Conservation (phyloP, 2,797 vertebrate species). For the Tokudaia muenninki region DNA sequence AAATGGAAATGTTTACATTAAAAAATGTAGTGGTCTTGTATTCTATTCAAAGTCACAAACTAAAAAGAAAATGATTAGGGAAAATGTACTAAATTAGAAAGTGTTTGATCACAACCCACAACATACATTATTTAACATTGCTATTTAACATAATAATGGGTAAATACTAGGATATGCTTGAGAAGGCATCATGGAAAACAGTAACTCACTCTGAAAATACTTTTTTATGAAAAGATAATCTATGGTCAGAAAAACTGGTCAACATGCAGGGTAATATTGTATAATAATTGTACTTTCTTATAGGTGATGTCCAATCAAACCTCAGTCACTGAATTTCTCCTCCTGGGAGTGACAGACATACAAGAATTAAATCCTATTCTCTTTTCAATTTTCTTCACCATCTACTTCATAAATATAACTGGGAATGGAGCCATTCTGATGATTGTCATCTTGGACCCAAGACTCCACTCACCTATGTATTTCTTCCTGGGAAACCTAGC, state of each 20-base stretch:
- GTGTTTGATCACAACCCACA: not conserved
- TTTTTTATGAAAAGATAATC: not conserved
- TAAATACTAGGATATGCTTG: not conserved
- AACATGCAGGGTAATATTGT: accelerated
- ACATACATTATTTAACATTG: not conserved
- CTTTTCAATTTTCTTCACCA: not conserved
- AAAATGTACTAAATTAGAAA: not conserved
- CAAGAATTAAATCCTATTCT: conserved; percentile 14
- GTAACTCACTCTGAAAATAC: not conserved
- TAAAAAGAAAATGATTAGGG: not conserved
- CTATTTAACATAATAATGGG: not conserved
- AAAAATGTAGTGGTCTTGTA: not conserved
- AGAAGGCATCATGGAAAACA: not conserved
- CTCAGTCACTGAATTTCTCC: conserved; percentile 69
- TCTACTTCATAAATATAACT: not conserved
- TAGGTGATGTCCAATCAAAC: conserved; percentile 63
- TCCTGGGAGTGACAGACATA: conserved; percentile 63
- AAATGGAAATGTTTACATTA: not conserved
- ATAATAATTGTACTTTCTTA: not conserved
- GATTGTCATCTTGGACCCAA: conserved; percentile 43
- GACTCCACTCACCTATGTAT: conserved; percentile 81
- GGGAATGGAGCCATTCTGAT: conserved; percentile 11
- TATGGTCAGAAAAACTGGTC: not conserved
- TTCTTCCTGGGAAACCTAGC: conserved; percentile 81
- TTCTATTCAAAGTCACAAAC: not conserved